Conservation (phyloP, 2,888 invertebrate genomes). For the Parascotia fuliginaria region DNA sequence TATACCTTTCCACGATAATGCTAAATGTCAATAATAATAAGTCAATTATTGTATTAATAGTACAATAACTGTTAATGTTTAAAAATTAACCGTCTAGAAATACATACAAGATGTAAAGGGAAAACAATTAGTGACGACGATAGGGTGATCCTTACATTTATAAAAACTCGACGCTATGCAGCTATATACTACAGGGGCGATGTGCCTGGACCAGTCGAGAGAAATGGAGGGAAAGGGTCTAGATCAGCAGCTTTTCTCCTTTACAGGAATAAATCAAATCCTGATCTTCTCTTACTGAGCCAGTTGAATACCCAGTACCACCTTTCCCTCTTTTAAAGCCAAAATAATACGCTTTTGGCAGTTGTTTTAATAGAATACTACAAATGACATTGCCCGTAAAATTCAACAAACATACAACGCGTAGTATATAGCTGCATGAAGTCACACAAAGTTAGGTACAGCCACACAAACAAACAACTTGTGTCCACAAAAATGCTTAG, state of each 20-base stretch:
- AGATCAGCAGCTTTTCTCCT: no score
- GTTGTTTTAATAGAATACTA: slow-evolving; percentile 32
- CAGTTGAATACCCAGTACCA: no score
- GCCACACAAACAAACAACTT: slow-evolving; percentile 73
- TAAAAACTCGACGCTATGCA: slow-evolving; percentile 46
- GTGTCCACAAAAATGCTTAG: slow-evolving; percentile 69
- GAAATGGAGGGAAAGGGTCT: no score
- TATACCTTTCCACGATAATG: slow-evolving; percentile 74
- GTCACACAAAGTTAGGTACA: slow-evolving; percentile 61
- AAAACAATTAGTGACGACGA: slow-evolving; percentile 79
- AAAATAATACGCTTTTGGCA: no score
- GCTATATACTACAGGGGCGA: slow-evolving; percentile 33
- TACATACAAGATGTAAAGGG: slow-evolving; percentile 76
- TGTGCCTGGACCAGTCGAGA: no score
- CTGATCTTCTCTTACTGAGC: no score
- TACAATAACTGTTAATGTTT: slow-evolving; percentile 77
- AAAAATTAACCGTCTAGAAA: slow-evolving; percentile 77
- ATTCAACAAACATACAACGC: slow-evolving; percentile 29
- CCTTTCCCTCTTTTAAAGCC: no score
- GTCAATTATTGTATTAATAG: slow-evolving; percentile 77
- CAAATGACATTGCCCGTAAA: slow-evolving; percentile 38
- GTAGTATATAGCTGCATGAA: slow-evolving; percentile 47
- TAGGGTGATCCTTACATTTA: slow-evolving; percentile 77
- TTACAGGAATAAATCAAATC: no score
- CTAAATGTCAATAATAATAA: slow-evolving; percentile 76